A percentile compares a stretch with the other conserved stretches of the same genome.
Conservation (phyloP, 2,797 vertebrate genomes). For the Lateolabrax maculatus region DNA sequence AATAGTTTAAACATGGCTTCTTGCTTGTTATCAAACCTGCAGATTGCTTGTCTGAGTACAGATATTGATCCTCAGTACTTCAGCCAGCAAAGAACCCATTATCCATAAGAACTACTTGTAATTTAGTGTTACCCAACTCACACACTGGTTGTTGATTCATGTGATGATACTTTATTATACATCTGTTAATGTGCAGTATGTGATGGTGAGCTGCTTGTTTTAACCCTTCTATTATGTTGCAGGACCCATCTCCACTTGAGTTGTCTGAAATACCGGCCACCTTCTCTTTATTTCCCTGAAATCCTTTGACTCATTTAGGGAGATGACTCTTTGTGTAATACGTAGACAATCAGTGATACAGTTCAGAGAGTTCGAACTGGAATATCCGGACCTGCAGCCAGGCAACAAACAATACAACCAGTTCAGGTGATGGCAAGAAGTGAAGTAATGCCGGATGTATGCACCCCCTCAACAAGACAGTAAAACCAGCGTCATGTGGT, state of each 20-base stretch:
- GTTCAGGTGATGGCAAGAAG: too few relatives aligned
- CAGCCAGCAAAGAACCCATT: not conserved
- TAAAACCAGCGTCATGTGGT: too few relatives aligned
- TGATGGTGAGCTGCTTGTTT: not conserved
- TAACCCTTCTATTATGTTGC: not conserved
- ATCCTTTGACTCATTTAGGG: not conserved
- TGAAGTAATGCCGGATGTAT: too few relatives aligned
- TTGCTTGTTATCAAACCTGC: too few relatives aligned
- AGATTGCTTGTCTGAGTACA: not conserved
- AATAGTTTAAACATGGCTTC: too few relatives aligned
- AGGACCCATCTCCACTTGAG: too few relatives aligned
- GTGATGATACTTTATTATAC: not conserved
- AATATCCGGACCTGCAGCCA: too few relatives aligned
- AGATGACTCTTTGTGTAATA: not conserved
- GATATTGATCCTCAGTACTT: not conserved
- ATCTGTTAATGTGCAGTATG: not conserved
- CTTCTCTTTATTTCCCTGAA: not conserved
- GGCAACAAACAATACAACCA: too few relatives aligned
- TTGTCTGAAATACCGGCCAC: not conserved
- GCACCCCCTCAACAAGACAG: too few relatives aligned
- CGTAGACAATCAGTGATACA: too few relatives aligned
- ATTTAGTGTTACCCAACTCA: too few relatives aligned
- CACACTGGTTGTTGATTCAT: not conserved
- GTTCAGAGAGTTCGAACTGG: too few relatives aligned
- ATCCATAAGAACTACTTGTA: not conserved